A percentile compares a stretch with the other conserved stretches of the same genome.
Conservation (phyloP, 2,888 invertebrate species). For the Dryadula phaetusa region DNA sequence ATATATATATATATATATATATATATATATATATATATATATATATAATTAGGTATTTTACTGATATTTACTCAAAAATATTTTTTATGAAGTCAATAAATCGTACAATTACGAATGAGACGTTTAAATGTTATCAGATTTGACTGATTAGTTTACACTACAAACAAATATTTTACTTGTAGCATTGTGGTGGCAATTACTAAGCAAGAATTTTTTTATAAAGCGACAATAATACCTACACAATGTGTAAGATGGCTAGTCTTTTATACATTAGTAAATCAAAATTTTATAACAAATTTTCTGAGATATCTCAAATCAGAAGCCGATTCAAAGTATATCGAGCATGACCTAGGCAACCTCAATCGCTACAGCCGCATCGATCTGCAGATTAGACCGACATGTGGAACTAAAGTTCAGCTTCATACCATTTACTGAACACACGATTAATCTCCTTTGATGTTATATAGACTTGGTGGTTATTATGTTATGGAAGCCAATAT, state of each 20-base stretch:
- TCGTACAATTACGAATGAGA: too few species aligned
- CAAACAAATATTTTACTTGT: neutral
- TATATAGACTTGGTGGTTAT: conserved; percentile 18
- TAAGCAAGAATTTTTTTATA: neutral
- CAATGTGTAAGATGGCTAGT: neutral
- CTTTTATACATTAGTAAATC: neutral
- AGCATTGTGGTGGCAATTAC: neutral
- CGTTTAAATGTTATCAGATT: too few species aligned
- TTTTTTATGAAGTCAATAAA: too few species aligned
- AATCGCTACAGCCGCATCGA: conserved; percentile 36
- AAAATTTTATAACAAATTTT: neutral
- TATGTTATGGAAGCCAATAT: conserved; percentile 8
- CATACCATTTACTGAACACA: conserved; percentile 30
- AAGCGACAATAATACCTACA: neutral
- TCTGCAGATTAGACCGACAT: conserved; percentile 38
- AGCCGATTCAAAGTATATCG: conserved; percentile 13
- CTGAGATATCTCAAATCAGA: conserved; percentile 12
- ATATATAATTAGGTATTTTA: too few species aligned
- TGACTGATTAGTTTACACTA: too few species aligned
- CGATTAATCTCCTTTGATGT: conserved; percentile 25
- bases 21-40: too few species aligned
- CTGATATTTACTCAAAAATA: too few species aligned
- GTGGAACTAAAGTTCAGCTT: conserved; percentile 34
- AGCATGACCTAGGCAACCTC: conserved; percentile 24
- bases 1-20: too few species aligned